These are phyloP conservation scores for Anadara kagoshimensis DNA, from an alignment of 1,140 invertebrate species.

Conservation along the genomic window DNA sequence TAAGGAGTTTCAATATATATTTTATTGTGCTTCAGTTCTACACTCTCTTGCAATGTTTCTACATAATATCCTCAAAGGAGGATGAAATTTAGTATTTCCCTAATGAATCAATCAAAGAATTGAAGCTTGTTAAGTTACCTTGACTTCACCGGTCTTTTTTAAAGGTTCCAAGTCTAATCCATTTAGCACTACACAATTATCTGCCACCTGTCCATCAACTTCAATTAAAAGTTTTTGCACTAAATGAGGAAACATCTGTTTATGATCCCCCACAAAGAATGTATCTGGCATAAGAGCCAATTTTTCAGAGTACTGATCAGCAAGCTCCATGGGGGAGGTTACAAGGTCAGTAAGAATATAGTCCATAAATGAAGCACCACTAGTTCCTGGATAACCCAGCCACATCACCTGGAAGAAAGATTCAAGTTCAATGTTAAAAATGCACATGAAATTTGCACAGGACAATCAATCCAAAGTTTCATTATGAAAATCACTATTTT, in stretches of 20 bases:
- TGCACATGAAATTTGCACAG: too few relatives aligned
- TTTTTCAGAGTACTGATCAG: conserved; percentile 96
- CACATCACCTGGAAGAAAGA: conserved; percentile 88
- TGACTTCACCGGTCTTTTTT: conserved; percentile 89
- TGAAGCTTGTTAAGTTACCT: conserved; percentile 76
- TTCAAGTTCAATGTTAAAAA: too few relatives aligned
- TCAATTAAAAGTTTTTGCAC: conserved; percentile 62
- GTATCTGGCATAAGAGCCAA: conserved; percentile 98
- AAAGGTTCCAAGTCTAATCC: conserved; percentile 93
- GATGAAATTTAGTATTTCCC: not conserved
- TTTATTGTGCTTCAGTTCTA: too few relatives aligned
- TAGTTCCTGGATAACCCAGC: conserved; percentile 99
- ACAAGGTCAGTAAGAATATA: conserved; percentile 97
- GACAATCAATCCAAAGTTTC: too few relatives aligned
- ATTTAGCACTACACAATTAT: conserved; percentile 93
- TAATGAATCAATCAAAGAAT: not conserved
- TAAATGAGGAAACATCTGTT: conserved; percentile 94
- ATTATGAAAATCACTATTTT: too few relatives aligned
- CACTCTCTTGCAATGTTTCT: too few relatives aligned
- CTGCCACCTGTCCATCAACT: conserved; percentile 79
- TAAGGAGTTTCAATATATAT: too few relatives aligned
- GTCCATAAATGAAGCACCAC: conserved; percentile 98
- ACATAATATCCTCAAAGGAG: not conserved
- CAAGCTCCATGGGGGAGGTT: conserved; percentile 91
- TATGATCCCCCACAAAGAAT: conserved; percentile 99